Base-by-base conservation (phyloP, 2,888 invertebrate genomes). In the Cyrtodaria siliqua region DNA sequence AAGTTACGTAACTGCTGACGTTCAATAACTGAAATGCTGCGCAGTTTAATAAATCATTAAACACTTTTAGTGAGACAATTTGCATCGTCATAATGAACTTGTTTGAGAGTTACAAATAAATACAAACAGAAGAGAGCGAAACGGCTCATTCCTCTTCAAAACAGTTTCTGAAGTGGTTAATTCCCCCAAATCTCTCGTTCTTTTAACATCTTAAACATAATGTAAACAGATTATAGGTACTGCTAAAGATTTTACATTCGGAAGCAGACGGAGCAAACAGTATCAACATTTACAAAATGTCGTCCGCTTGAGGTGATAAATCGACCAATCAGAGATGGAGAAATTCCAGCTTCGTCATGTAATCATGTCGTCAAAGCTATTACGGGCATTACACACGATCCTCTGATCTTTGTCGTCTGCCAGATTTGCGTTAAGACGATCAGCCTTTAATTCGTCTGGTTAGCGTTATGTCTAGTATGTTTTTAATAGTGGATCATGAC, bases 271-370 rank as follows among this genome's bases (percentile, higher is more conserved):
- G 29, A 49, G 38, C 66, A 79, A 79, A 79, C 75, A 40, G 75
- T 60, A 79, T 79, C 79, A 79, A 75, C 74, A 74, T 75, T 79
- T 75, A 71, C 57, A 38, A 70, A 75, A 61, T 61, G 76, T 70
- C 76, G 80, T 77, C 73, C 80, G 73, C 66, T 67, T 14, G 27
- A 67, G 73, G 80, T 80, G 80, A 76, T 73, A 70, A 71, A 73
- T 80, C 63, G 61, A 59, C 69, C 73, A 67, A 73, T 80, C 66
- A 70, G 59, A 57, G 53, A 18, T 24, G 56, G 63, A 23, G 62
- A 73, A 73, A 80, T 80, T 27, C 44, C 66, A 44, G 42, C 24
- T 69, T 76, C 60, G 73, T 47, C 60, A 71, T 44, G 72, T 57
- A 33, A 33, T 59, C 73, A 18, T 42, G 73, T 66, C 73, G 73